A percentile compares a stretch with the other conserved stretches of the same genome.
Evolutionary conservation across 2,113 vertebrate genomes (phyloP).

Genomic region (Oplegnathus fasciatus): DNA sequence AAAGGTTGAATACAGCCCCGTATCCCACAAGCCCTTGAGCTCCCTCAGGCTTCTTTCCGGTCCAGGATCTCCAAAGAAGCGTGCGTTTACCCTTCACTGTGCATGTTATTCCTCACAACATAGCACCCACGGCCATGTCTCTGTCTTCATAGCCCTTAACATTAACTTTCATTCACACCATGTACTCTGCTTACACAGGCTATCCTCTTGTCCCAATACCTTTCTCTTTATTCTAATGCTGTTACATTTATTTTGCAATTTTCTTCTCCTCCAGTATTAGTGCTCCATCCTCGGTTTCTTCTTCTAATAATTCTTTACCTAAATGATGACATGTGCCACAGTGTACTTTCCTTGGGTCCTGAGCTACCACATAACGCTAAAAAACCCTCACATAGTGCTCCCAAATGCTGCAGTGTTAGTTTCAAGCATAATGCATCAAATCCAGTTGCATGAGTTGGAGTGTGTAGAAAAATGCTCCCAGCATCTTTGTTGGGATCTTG

Average conservation of each 20-base stretch:
- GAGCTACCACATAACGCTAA: conserved; percentile 21
- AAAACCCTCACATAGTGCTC: conserved; percentile 29
- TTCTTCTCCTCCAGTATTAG: background rate
- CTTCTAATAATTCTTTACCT: background rate
- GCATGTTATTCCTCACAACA: conserved; percentile 80
- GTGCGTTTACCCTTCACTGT: conserved; percentile 81
- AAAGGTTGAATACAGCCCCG: conserved; percentile 84
- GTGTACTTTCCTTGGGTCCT: conserved; percentile 13
- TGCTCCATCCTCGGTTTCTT: background rate
- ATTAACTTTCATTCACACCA: conserved; percentile 74
- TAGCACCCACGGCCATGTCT: conserved; percentile 74
- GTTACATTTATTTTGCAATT: background rate
- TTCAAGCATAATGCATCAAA: conserved; percentile 69
- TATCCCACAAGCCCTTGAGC: conserved; percentile 76
- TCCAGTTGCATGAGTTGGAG: conserved; percentile 62
- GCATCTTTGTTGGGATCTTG: conserved; percentile 88
- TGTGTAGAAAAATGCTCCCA: conserved; percentile 75
- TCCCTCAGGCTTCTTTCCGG: conserved; percentile 79
- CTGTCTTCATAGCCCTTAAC: conserved; percentile 71
- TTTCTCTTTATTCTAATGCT: background rate
- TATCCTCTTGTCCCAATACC: background rate
- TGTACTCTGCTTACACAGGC: conserved; percentile 14
- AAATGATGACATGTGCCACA: conserved; percentile 21
- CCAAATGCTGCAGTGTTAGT: conserved; percentile 40
- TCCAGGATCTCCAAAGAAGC: conserved; percentile 79